Evolutionary conservation across 2,113 vertebrate genomes (phyloP), one percentile per base, ranked within the genome.

Genomic region (Trogon melanurus): DNA sequence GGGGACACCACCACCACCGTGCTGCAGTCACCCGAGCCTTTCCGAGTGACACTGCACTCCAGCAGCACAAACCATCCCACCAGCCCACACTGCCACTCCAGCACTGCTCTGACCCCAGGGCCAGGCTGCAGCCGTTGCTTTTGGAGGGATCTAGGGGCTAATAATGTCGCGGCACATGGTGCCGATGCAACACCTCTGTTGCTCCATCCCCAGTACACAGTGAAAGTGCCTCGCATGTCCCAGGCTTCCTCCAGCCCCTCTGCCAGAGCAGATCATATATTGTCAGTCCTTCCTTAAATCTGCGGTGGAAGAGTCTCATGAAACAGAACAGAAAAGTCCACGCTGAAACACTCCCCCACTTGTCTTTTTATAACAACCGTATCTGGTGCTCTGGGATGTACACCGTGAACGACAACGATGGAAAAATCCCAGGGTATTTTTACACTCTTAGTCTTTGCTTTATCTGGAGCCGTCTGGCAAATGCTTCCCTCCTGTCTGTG

Each of bases 341-440:
- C 13, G 18, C 83, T 36, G 71, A 96, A 97, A 79, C 92, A 97
- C 96, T 97, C 96, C 96, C 95, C 96, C 96, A 97, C 95, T 97
- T 95, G 91, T 96, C 96, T 97, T 97, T 97, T 97, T 97, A 97
- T 97, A 97, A 97, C 96, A 95, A 88, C 92, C 95, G 1, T 96
- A 95, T 95, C 96, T 97, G 91, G 76, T 96, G 92, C 95, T 96
- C 94, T 92, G 91, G 95, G 91, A 97, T 15, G 34, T 64, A 95
- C 88, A 92, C 94, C 41, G 32, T 44, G 76, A 97, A 57, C 72
- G n/a, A 76, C 82, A 4, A 45, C 2, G 89, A 96, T 97, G 96
- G 96, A 97, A 97, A 97, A 97, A 97, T 95, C 96, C 96, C 94
- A 95, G 87, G 80, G 93, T 97, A 97, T 97, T 97, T 97, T 96